These are phyloP conservation scores for Rhamphomyia laevipes DNA, from an alignment of 2,888 invertebrate species.

Conservation along the genomic window DNA sequence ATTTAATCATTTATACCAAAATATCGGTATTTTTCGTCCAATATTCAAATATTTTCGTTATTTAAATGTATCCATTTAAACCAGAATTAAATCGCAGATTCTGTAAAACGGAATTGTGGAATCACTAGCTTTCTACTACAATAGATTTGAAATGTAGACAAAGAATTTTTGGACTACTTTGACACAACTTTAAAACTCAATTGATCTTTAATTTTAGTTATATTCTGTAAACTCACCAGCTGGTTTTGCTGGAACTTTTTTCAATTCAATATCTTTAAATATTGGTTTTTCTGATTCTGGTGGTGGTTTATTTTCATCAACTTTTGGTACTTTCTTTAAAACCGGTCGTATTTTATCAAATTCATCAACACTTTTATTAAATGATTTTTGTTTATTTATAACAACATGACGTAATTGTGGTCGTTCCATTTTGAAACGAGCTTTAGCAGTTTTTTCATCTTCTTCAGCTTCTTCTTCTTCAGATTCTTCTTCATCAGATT, in stretches of 20 bases:
- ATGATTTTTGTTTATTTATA: constrained; percentile 33
- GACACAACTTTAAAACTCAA: too few species aligned
- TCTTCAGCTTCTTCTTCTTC: constrained; percentile 1
- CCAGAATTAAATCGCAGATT: too few species aligned
- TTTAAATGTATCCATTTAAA: too few species aligned
- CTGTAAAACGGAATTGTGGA: too few species aligned
- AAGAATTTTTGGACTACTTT: too few species aligned
- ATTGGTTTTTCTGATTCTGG: constrained; percentile 33
- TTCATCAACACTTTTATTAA: constrained; percentile 32
- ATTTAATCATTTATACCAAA: too few species aligned
- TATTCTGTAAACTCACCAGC: neutral
- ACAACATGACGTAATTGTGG: constrained; percentile 33
- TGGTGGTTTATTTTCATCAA: constrained; percentile 31
- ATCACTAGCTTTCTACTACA: too few species aligned
- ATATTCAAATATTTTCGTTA: too few species aligned
- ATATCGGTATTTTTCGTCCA: too few species aligned
- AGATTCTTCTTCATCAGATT: constrained; percentile 3
- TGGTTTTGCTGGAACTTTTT: constrained; percentile 26
- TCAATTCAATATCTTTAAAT: constrained; percentile 34
- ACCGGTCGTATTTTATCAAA: constrained; percentile 32
- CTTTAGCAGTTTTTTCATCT: neutral
- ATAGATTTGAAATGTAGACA: too few species aligned
- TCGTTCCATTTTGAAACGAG: constrained; percentile 32
- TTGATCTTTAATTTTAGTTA: too few species aligned
- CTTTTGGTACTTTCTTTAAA: constrained; percentile 34